phyloP scores from a whole-genome alignment of 2,797 vertebrate species.

The Xyrichtys novacula region DNA sequence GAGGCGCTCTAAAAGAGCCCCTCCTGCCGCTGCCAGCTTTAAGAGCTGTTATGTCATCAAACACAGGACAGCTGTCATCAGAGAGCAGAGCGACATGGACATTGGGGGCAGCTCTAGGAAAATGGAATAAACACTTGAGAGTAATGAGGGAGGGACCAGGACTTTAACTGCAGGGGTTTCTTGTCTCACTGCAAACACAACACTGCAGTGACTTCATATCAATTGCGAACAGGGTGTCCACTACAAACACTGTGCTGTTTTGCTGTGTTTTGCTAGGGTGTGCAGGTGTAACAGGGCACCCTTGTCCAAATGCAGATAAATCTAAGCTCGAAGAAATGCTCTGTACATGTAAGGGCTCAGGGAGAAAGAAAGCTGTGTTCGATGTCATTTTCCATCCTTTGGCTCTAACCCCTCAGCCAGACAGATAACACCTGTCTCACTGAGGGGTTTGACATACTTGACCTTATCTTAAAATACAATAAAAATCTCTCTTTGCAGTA shows the following conservation, averaged over 20 bases:
- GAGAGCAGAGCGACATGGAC: conserved; percentile 28
- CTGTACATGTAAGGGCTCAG: conserved; percentile 44
- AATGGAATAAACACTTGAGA: conserved; percentile 9
- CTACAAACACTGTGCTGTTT: conserved; percentile 59
- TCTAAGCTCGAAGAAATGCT: conserved; percentile 39
- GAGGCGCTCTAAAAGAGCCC: conserved; percentile 60
- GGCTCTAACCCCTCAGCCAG: conserved; percentile 35
- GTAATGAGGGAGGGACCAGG: conserved; percentile 3
- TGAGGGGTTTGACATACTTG: conserved; percentile 5
- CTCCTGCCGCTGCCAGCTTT: conserved; percentile 48
- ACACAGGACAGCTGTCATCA: conserved; percentile 68
- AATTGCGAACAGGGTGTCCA: conserved; percentile 46
- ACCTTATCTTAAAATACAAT: conserved; percentile 20
- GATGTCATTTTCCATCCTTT: conserved; percentile 60
- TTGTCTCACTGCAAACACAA: conserved; percentile 31
- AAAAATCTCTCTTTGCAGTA: conserved; percentile 20
- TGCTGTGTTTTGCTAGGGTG: conserved; percentile 63
- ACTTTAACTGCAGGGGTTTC: conserved; percentile 38
- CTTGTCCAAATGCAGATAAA: conserved; percentile 56
- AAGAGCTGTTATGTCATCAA: conserved; percentile 60
- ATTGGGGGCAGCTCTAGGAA: conserved; percentile 18
- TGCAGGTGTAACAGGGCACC: conserved; percentile 72
- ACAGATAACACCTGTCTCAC: conserved; percentile 1
- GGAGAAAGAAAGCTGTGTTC: conserved; percentile 52
- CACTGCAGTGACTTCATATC: conserved; percentile 33